Base-by-base conservation (phyloP, 2,888 invertebrate genomes). In the Omphaloscelis lunosa region DNA sequence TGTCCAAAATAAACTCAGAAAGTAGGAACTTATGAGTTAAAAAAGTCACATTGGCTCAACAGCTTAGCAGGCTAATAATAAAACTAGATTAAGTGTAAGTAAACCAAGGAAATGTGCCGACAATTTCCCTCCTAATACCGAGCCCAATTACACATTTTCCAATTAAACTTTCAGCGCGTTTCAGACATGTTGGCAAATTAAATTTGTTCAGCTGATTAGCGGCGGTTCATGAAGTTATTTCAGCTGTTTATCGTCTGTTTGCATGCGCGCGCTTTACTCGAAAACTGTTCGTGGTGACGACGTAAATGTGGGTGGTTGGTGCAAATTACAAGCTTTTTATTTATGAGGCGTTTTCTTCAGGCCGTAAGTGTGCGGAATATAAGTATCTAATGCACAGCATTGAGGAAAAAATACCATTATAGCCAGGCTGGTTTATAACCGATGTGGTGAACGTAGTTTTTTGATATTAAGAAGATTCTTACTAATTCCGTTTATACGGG, bases 251-350 rank as follows among this genome's bases (percentile, higher is more conserved):
- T 90, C 78, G 91, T 79, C 12, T 68, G 85, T 86, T 91, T 84
- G 91, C 91, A 90, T 91, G 91, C 81, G 82, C 80, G 61, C 75
- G 78, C 69, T 83, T 86, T 83, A 82, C 87, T 86, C 95, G 97
- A 97, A 97, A 97, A 97, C 97, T 97, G 97, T 97, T 97, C 77
- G 97, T 97, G 96, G 95, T 97, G 97, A 97, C 96, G 97, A 97
- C 97, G 97, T 80, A 77, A 83, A 86, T 77, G 71, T 71, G 34
- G 48, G 61, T 62, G 70, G 8, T 3, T 78, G 85, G 88, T 79
- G 1, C 66, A 87, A 86, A 79, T 63, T 70, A 74, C 9, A 67
- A 83, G 56, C 65, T 74, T n/a, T 68, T 69, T 58, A 61, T 61
- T 34, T 61, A 34, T 5, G 20, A 53, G 6, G n/a, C n/a, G 4